Conservation (phyloP, 2,888 invertebrate species). For the Macrophya annulata region DNA sequence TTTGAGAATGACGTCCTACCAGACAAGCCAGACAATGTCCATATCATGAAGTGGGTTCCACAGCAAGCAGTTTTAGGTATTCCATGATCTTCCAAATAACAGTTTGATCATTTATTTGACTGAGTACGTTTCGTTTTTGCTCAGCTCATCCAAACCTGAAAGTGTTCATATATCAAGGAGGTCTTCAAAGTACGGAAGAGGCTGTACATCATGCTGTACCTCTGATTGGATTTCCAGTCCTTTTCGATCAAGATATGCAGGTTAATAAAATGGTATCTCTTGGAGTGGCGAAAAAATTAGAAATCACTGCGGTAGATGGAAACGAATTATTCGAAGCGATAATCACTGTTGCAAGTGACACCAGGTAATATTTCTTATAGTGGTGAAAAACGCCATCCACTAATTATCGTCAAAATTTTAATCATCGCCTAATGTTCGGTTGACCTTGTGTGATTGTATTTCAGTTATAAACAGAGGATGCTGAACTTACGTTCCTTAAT, state of each 20-base stretch:
- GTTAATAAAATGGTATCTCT: constrained; percentile 59
- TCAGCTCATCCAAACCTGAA: constrained; percentile 69
- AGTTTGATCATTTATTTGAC: neutral
- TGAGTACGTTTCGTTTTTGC: neutral
- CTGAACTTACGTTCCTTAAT: constrained; percentile 36
- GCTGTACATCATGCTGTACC: constrained; percentile 67
- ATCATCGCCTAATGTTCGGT: neutral
- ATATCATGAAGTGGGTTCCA: constrained; percentile 79
- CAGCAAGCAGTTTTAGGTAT: constrained; percentile 77
- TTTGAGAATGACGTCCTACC: constrained; percentile 78
- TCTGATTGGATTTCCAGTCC: constrained; percentile 67
- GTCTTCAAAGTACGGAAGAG: constrained; percentile 69
- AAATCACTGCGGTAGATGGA: constrained; percentile 57
- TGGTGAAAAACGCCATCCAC: neutral
- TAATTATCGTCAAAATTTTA: neutral
- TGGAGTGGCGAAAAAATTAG: constrained; percentile 63
- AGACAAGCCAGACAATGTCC: constrained; percentile 78
- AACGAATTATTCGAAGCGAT: constrained; percentile 59
- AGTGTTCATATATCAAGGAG: constrained; percentile 69
- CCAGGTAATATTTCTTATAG: constrained; percentile 56
- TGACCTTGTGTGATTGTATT: neutral
- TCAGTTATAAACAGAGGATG: constrained; percentile 66
- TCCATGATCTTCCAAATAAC: neutral
- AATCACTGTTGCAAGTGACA: constrained; percentile 60
- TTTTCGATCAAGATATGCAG: constrained; percentile 65